These are phyloP conservation scores for Vollenhovia emeryi DNA, from an alignment of 1,140 invertebrate species.

Conservation along the genomic window DNA sequence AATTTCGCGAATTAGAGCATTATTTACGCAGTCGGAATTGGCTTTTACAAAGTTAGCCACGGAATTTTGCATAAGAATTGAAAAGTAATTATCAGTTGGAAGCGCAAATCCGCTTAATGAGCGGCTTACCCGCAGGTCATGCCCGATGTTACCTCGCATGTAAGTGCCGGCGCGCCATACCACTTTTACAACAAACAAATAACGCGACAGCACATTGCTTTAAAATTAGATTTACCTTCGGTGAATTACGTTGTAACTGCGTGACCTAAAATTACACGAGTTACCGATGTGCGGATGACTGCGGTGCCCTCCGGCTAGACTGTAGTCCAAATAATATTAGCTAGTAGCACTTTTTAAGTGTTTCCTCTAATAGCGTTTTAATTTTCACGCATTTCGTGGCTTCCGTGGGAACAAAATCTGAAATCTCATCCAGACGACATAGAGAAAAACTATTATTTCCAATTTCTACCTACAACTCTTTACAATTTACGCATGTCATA, in stretches of 20 bases:
- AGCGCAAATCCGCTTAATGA: constrained; percentile 67
- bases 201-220: constrained; percentile 32
- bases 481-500: neutral
- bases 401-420: neutral
- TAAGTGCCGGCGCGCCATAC: neutral
- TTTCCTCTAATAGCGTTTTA: neutral
- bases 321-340: neutral
- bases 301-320: neutral
- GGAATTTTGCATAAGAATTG: constrained; percentile 59
- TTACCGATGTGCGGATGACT: constrained; percentile 5
- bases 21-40: constrained; percentile 28
- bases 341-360: neutral
- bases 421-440: neutral
- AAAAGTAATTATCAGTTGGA: constrained; percentile 69
- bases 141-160: constrained; percentile 13
- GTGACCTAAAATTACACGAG: constrained; percentile 5
- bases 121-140: constrained; percentile 4
- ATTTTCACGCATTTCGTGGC: neutral
- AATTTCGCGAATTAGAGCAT: constrained; percentile 32
- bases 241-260: constrained; percentile 20
- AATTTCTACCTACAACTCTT: neutral
- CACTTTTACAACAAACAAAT: constrained; percentile 56
- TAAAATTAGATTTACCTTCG: constrained; percentile 51
- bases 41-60: neutral
- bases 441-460: neutral